phyloP scores from a whole-genome alignment of 2,888 invertebrate genomes.

The Xanthia togata region DNA sequence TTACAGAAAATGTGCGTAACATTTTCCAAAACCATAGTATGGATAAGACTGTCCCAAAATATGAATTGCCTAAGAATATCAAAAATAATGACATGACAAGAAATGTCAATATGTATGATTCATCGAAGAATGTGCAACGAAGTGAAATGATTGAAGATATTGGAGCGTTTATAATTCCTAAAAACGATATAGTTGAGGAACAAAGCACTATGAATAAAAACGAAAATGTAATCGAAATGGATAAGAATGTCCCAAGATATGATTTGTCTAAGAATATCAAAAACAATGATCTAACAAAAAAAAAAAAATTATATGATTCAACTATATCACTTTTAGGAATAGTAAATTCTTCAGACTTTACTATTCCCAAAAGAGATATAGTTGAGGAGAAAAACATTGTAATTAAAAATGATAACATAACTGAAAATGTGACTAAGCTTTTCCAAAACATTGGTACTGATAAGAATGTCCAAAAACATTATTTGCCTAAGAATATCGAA shows the following conservation, averaged over 20 bases:
- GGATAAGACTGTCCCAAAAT: too few relatives aligned
- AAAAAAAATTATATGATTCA: background rate
- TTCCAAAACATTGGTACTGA: background rate
- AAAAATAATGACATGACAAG: background rate
- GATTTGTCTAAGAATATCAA: background rate
- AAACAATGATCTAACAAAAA: background rate
- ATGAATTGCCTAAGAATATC: background rate
- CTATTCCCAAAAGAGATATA: background rate
- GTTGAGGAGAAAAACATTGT: background rate
- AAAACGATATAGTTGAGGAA: too few relatives aligned
- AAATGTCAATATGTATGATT: background rate
- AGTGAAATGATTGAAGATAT: background rate
- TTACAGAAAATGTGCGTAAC: background rate
- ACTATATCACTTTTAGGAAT: too few relatives aligned
- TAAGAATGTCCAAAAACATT: too few relatives aligned
- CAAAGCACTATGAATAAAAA: too few relatives aligned
- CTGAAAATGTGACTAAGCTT: background rate
- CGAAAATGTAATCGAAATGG: too few relatives aligned
- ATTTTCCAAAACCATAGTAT: background rate
- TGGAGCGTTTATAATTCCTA: too few relatives aligned
- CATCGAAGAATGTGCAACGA: background rate
- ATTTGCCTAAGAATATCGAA: background rate
- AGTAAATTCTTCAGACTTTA: too few relatives aligned
- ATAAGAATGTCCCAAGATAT: too few relatives aligned
- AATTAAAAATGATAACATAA: too few relatives aligned